phyloP scores from a whole-genome alignment of 2,888 invertebrate genomes.

The Spialia ferax region DNA sequence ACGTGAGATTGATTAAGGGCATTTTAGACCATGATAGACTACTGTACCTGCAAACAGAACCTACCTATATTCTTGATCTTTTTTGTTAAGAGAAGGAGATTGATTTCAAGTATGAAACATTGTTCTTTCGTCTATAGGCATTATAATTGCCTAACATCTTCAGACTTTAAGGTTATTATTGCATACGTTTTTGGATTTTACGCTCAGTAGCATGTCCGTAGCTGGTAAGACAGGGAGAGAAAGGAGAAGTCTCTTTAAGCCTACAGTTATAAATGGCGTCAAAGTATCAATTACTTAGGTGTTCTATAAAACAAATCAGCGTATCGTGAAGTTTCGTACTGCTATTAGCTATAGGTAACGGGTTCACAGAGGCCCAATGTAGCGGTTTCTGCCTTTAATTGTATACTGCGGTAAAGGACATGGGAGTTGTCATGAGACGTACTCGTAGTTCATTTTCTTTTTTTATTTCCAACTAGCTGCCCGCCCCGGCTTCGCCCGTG shows the following conservation, averaged over 20 bases:
- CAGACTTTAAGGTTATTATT: not conserved
- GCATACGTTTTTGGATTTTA: not conserved
- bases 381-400: conserved; percentile 10
- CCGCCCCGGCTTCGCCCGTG: too few species aligned
- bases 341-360: conserved; percentile 26
- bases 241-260: conserved; percentile 11
- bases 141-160: too few species aligned
- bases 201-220: not conserved
- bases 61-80: too few species aligned
- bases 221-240: conserved; percentile 16
- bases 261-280: conserved; percentile 44
- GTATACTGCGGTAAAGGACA: not conserved
- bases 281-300: conserved; percentile 52
- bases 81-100: too few species aligned
- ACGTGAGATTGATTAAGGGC: too few species aligned
- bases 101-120: not conserved
- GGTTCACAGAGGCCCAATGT: conserved; percentile 16
- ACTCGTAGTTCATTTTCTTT: too few species aligned
- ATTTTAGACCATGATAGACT: too few species aligned
- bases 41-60: too few species aligned
- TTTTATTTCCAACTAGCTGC: too few species aligned
- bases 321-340: conserved; percentile 53
- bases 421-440: not conserved
- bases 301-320: conserved; percentile 60
- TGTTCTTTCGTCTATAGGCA: not conserved